phyloP scores from a whole-genome alignment of 2,888 invertebrate species.

The Nephrocerus scutellatus region DNA sequence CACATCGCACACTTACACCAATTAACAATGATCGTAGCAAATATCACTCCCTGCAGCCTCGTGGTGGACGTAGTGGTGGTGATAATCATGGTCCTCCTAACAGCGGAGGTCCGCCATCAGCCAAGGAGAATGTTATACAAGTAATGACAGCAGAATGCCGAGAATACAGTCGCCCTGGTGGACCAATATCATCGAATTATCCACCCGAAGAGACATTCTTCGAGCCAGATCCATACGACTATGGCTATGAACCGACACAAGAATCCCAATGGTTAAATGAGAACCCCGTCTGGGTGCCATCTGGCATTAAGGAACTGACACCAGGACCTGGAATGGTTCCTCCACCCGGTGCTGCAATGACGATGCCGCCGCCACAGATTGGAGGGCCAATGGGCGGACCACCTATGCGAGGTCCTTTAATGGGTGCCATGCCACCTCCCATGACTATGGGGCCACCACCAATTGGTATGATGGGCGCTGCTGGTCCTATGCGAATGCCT shows the following conservation, averaged over 20 bases:
- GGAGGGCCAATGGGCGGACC: conserved; percentile 37
- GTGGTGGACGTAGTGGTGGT: conserved; percentile 32
- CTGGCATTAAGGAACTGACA: conserved; percentile 63
- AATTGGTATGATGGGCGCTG: conserved; percentile 29
- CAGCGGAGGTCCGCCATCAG: conserved; percentile 35
- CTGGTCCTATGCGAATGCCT: conserved; percentile 32
- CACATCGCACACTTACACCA: conserved; percentile 27
- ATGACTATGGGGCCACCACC: conserved; percentile 37
- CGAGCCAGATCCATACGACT: conserved; percentile 46
- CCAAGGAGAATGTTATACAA: conserved; percentile 77
- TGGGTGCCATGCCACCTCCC: conserved; percentile 32
- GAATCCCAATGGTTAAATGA: conserved; percentile 63
- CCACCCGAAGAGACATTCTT: conserved; percentile 46
- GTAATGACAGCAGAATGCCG: conserved; percentile 88
- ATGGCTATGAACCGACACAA: conserved; percentile 65
- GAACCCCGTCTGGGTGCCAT: conserved; percentile 57
- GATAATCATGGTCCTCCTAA: conserved; percentile 24
- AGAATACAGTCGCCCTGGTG: conserved; percentile 66
- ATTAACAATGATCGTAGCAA: conserved; percentile 45
- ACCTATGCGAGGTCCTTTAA: conserved; percentile 30
- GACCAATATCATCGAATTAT: conserved; percentile 47
- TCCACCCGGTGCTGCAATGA: conserved; percentile 33
- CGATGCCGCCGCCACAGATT: conserved; percentile 39
- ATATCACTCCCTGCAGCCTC: conserved; percentile 28
- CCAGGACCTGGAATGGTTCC: conserved; percentile 51